Conservation (phyloP, 2,113 vertebrate genomes). For the Sturnira hondurensis region DNA sequence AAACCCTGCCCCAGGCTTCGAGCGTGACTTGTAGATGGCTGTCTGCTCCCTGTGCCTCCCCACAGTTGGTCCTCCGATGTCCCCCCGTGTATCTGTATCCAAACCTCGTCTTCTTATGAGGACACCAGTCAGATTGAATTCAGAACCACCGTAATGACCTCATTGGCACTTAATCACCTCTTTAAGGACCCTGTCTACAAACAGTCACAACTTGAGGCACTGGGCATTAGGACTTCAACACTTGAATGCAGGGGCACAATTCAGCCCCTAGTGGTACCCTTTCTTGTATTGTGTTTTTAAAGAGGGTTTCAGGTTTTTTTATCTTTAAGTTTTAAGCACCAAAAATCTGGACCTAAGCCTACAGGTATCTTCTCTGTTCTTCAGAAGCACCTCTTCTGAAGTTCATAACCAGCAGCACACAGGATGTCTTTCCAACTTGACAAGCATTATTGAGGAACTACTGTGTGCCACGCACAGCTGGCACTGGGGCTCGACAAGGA, state of each 20-base stretch:
- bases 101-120: neutral
- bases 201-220: neutral
- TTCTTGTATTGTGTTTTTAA: neutral
- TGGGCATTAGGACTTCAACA: neutral
- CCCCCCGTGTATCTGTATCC: neutral
- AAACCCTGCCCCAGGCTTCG: neutral
- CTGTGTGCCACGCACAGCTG: neutral
- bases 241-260: neutral
- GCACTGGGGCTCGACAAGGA: neutral
- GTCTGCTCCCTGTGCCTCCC: neutral
- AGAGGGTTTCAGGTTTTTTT: neutral
- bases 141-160: neutral
- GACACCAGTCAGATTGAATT: too few relatives aligned
- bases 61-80: accelerated
- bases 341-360: neutral
- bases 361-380: neutral
- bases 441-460: neutral
- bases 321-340: neutral
- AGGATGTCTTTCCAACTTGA: neutral
- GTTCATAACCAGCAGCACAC: neutral
- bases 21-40: neutral
- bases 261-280: neutral
- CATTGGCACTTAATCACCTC: neutral
- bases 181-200: neutral
- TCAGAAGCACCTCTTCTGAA: neutral